These are phyloP conservation scores for Oophaga pumilio DNA, from an alignment of 2,113 vertebrate species.

Conservation along the genomic window DNA sequence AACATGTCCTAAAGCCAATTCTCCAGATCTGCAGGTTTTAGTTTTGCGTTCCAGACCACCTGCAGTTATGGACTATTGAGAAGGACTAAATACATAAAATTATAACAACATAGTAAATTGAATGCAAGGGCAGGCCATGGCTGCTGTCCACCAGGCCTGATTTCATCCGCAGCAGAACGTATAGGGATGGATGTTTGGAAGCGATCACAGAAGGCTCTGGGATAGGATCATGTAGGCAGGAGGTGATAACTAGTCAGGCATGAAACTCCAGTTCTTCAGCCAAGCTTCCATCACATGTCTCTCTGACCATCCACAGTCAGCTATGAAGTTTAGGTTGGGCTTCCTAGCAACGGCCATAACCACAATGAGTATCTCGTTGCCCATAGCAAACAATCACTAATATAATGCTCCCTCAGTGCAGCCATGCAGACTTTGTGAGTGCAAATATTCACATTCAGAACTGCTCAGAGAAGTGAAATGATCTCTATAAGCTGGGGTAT, in stretches of 20 bases:
- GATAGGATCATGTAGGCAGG: slow-evolving; percentile 18
- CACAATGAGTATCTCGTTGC: neutral
- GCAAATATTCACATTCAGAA: neutral
- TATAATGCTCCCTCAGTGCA: neutral
- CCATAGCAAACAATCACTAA: neutral
- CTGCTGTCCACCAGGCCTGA: neutral
- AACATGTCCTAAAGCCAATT: neutral
- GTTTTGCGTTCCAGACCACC: neutral
- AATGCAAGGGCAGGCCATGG: neutral
- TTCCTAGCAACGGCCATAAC: slow-evolving; percentile 1
- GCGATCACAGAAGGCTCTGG: neutral
- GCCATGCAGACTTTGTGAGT: neutral
- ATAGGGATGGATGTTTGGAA: neutral
- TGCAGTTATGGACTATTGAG: neutral
- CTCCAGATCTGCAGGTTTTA: neutral
- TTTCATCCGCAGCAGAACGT: neutral
- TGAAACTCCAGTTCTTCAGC: slow-evolving; percentile 5
- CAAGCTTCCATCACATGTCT: slow-evolving; percentile 25
- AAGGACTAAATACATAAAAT: neutral
- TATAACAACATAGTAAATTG: neutral
- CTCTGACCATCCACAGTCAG: neutral
- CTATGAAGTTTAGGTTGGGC: neutral
- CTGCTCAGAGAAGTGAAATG: neutral
- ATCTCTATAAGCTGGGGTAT: neutral
- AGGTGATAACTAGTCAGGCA: slow-evolving; percentile 3